These are phyloP conservation scores for Clamator glandarius DNA, from an alignment of 2,797 vertebrate genomes.

Conservation along the genomic window DNA sequence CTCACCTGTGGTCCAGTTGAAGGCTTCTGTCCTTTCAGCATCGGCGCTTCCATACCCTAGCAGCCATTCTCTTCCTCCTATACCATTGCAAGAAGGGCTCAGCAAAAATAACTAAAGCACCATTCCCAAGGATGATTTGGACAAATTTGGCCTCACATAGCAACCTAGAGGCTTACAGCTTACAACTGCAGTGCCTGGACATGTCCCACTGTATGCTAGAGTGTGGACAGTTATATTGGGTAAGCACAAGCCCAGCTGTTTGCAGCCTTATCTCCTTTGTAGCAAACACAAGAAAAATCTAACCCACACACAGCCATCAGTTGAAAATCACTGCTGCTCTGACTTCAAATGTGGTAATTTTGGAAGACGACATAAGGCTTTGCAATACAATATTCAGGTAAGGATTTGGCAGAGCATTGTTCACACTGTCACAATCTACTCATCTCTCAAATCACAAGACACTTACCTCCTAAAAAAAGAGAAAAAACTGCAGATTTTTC, in stretches of 20 bases:
- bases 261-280: not conserved
- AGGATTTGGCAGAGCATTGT: not conserved
- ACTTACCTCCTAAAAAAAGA: not conserved
- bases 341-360: not conserved
- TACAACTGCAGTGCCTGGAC: not conserved
- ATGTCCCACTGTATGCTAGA: not conserved
- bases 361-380: not conserved
- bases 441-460: not conserved
- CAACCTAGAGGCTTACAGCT: not conserved
- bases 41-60: not conserved
- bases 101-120: not conserved
- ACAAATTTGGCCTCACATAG: not conserved
- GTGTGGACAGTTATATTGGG: not conserved
- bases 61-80: not conserved
- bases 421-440: not conserved
- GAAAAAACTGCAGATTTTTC: not conserved
- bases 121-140: not conserved
- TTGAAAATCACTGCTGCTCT: not conserved
- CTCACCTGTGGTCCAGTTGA: not conserved
- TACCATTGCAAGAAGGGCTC: not conserved
- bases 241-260: not conserved
- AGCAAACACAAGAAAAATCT: not conserved
- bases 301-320: not conserved
- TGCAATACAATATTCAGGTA: not conserved
- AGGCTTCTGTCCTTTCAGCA: not conserved